Evolutionary conservation across 2,113 vertebrate species (phyloP), one percentile per base, ranked within the genome.

Genomic region (Archilochus colubris): DNA sequence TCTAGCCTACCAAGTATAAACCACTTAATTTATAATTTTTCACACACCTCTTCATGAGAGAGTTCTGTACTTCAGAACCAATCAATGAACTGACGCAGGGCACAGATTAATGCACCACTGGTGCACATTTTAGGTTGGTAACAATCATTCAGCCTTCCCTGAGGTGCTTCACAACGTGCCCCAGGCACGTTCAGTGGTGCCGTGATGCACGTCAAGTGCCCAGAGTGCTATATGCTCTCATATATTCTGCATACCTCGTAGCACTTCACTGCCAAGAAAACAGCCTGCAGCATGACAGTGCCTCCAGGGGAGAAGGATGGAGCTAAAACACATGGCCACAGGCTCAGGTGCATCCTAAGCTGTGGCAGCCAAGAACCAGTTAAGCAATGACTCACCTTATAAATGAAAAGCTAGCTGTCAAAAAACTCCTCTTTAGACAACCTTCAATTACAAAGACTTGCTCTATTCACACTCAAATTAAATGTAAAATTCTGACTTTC

Each of bases 371-470:
- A 2, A 5, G 7, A 94, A 87, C 22, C 55, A 61, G 44, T 63
- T 90, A 87, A 93, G 30, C 88, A 91, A 74, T 1, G 10, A 92
- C 74, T 53, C n/a, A 70, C 24, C 23, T 77, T 36, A n/a, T 18
- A 75, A 84, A 59, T 58, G 61, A 86, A 82, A 85, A 89, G 19
- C 51, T 16, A 55, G 27, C 64, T 86, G 40, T 62, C 48, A 68
- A 82, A 70, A 68, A 86, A 59, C 86, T 86, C 54, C 77, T 91
- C 44, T 79, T 91, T 22, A 88, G 85, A 94, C 51, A 97, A 53
- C 80, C 66, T 92, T 85, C 57, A 93, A 80, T 95, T 95, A 89
- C 86, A 93, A 92, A 88, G 88, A 78, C 61, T 94, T 93, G 40
- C 44, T 84, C 68, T 91, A 86, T 86, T 97, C 72, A 96, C 58